These are phyloP conservation scores for Capitulum mitella DNA, from an alignment of 2,888 invertebrate genomes.

Conservation along the genomic window DNA sequence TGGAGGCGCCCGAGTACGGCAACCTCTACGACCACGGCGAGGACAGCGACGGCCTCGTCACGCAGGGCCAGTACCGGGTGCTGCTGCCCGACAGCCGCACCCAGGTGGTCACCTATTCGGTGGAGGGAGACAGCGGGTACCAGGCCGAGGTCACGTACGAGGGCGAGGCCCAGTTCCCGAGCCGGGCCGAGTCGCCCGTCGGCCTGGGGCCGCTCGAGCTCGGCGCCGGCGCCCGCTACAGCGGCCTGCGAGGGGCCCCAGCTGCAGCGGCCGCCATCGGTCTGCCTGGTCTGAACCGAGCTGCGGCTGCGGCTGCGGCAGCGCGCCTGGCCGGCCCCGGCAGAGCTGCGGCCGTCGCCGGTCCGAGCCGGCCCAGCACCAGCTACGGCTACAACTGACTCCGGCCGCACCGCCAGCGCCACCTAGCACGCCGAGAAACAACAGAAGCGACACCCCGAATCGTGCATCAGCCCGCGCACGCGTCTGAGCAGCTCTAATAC, in stretches of 20 bases:
- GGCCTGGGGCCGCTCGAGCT: no score
- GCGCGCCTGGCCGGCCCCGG: no score
- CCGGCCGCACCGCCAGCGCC: neutral
- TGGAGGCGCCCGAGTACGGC: neutral
- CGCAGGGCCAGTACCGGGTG: neutral
- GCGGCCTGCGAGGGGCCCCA: no score
- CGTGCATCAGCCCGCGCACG: no score
- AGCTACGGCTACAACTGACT: neutral
- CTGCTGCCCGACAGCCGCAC: neutral
- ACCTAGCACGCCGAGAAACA: no score
- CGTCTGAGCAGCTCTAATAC: no score
- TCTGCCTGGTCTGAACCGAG: no score
- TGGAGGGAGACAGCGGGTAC: neutral
- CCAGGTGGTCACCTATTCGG: neutral
- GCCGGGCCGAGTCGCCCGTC: no score
- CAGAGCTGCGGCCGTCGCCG: neutral
- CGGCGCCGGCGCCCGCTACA: no score
- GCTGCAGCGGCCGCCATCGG: no score
- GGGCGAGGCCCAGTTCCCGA: constrained; percentile 3
- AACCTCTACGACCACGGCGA: neutral
- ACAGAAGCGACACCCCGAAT: no score
- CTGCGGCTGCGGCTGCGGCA: no score
- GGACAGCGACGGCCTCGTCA: neutral
- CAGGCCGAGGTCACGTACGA: neutral
- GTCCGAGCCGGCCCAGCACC: neutral